phyloP scores from a whole-genome alignment of 2,797 vertebrate genomes.

The Hylomyscus alleni region DNA sequence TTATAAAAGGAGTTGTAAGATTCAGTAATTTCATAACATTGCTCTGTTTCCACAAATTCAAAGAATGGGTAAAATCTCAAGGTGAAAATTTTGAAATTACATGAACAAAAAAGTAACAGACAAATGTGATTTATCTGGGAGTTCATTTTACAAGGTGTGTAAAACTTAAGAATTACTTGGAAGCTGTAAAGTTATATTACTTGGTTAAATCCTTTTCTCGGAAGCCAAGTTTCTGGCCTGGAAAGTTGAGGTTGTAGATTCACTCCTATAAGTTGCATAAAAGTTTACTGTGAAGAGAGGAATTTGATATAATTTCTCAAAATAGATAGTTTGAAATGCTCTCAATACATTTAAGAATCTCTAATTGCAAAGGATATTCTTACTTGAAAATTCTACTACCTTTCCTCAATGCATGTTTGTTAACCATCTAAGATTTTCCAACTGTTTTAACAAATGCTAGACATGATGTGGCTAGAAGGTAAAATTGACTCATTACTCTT shows the following conservation, averaged over 20 bases:
- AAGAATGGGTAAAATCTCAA: not conserved
- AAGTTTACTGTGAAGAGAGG: slow-evolving; percentile 23
- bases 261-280: not conserved
- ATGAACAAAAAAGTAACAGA: slow-evolving; percentile 28
- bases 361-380: not conserved
- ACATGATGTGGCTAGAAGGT: not conserved
- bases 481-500: not conserved
- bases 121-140: not conserved
- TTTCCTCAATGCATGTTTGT: not conserved
- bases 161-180: slow-evolving; percentile 21
- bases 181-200: not conserved
- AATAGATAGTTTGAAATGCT: not conserved
- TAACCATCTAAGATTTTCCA: not conserved
- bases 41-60: not conserved
- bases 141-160: not conserved
- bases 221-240: not conserved
- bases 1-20: not conserved
- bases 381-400: not conserved
- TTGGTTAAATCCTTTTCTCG: not conserved
- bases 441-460: not conserved
- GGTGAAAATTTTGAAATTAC: not conserved
- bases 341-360: not conserved
- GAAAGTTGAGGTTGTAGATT: not conserved
- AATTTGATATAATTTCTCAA: slow-evolving; percentile 14
- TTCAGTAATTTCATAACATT: not conserved